A percentile compares a stretch with the other conserved stretches of the same genome.
Conservation (phyloP, 1,140 invertebrate genomes). For the Sycophila sp. region DNA sequence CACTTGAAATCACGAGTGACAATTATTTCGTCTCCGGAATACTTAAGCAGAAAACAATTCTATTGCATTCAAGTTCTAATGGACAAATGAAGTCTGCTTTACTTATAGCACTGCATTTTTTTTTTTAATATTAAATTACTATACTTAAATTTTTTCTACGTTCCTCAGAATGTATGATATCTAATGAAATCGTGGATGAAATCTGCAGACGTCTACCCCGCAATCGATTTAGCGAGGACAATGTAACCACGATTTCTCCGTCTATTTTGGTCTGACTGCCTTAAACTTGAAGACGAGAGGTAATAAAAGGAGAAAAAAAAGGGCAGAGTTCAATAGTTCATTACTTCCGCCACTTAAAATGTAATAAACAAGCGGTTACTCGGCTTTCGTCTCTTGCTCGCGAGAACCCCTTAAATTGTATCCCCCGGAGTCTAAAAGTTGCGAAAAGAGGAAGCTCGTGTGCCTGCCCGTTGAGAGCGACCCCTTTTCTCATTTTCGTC, state of each 20-base stretch:
- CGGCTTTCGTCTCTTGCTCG: neutral
- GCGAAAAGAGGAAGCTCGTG: neutral
- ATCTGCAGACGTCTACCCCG: too few species aligned
- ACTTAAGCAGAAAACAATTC: constrained; percentile 31
- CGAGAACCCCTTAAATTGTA: constrained; percentile 24
- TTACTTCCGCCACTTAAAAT: constrained; percentile 37
- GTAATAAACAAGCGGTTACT: constrained; percentile 26
- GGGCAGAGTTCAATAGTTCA: constrained; percentile 13
- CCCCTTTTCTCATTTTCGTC: constrained; percentile 35
- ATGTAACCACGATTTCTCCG: too few species aligned
- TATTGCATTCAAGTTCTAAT: constrained; percentile 22
- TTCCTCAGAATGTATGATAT: too few species aligned
- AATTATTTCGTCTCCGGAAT: constrained; percentile 31
- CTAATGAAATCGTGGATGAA: too few species aligned
- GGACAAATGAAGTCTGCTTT: constrained; percentile 9
- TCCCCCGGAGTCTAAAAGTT: constrained; percentile 4
- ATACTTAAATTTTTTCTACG: too few species aligned
- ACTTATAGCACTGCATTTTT: too few species aligned
- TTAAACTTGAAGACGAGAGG: neutral
- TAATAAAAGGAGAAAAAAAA: constrained; percentile 2
- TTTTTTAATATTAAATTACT: too few species aligned
- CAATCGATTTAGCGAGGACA: too few species aligned
- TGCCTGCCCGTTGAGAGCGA: neutral
- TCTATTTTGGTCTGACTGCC: too few species aligned
- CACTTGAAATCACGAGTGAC: constrained; percentile 31